Evolutionary conservation across 2,113 vertebrate genomes (phyloP), one percentile per base, ranked within the genome.

Genomic region (Crypturellus undulatus): DNA sequence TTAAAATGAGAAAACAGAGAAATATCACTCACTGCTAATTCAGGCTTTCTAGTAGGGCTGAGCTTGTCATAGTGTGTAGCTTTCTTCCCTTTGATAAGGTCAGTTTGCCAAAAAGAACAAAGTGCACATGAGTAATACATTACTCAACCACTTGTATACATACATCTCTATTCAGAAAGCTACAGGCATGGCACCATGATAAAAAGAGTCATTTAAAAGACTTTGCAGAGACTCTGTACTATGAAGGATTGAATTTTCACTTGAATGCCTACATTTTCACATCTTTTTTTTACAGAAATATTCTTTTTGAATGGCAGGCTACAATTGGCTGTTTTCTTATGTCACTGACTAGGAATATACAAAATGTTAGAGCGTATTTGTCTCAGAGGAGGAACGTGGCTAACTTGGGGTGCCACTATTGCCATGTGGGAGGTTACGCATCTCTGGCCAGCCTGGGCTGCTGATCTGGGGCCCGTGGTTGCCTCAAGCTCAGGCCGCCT

Each of bases 231-330:
- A 96, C 97, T 98, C 96, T 98, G 97, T 97, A 97, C 97, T 98
- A 97, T 98, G 98, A 98, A 98, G 97, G 98, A 98, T 97, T 98
- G 97, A 97, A 98, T 98, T 99, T 98, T 98, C 98, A 98, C 97
- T 97, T 97, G 97, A 98, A 98, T 98, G 97, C 96, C 94, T 98
- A 97, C 96, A 98, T 98, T 98, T 98, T 98, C 96, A 97, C 91
- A 91, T 97, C 85, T 92, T 97, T 98, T 97, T 97, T 96, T 97
- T 97, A 91, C 83, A 97, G 95, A 97, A 98, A 92, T 94, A 97
- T 94, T 98, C 36, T 94, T 94, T 97, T 97, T 97, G 92, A 98
- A 97, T 97, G 96, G 97, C 94, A 97, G 91, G 93, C 85, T 93
- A 91, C 88, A 86, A 58, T 72, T 92, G 96, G 91, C 62, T 96